A percentile compares a stretch with the other conserved stretches of the same genome.
Evolutionary conservation across 2,797 vertebrate genomes (phyloP).

Genomic region (Caiman crocodilus): DNA sequence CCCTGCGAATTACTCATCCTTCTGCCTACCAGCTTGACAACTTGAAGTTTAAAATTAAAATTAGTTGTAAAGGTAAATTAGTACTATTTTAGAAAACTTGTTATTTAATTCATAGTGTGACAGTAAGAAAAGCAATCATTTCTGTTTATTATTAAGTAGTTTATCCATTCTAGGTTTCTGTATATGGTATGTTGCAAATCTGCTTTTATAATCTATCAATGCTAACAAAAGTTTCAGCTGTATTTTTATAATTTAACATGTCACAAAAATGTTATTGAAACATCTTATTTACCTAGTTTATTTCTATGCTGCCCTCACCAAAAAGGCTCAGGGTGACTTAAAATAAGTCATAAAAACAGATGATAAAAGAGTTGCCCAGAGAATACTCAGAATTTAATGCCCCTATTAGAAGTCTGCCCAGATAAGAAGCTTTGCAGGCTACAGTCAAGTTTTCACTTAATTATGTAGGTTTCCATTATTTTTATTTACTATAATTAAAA

Average conservation of each 20-base stretch:
- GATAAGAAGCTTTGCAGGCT: neutral
- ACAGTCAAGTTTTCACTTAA: neutral
- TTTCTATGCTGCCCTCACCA: too few species aligned
- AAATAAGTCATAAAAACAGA: too few species aligned
- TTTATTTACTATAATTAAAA: neutral
- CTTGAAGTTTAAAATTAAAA: slow-evolving; percentile 10
- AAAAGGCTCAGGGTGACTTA: too few species aligned
- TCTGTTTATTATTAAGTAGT: neutral
- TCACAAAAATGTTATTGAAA: neutral
- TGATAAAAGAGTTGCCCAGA: too few species aligned
- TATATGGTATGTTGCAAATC: neutral
- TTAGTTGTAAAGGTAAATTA: neutral
- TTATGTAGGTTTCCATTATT: neutral
- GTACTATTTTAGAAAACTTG: neutral
- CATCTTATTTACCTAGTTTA: neutral
- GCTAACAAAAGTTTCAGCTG: neutral
- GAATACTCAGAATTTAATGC: too few species aligned
- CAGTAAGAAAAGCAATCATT: neutral
- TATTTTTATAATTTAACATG: neutral
- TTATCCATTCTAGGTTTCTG: neutral
- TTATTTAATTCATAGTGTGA: neutral
- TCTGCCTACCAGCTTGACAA: slow-evolving; percentile 1
- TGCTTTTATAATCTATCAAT: neutral
- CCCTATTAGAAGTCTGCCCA: too few species aligned
- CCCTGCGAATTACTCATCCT: neutral